These are phyloP conservation scores for Muscidifurax raptorellus DNA, from an alignment of 1,140 invertebrate species.

Conservation along the genomic window DNA sequence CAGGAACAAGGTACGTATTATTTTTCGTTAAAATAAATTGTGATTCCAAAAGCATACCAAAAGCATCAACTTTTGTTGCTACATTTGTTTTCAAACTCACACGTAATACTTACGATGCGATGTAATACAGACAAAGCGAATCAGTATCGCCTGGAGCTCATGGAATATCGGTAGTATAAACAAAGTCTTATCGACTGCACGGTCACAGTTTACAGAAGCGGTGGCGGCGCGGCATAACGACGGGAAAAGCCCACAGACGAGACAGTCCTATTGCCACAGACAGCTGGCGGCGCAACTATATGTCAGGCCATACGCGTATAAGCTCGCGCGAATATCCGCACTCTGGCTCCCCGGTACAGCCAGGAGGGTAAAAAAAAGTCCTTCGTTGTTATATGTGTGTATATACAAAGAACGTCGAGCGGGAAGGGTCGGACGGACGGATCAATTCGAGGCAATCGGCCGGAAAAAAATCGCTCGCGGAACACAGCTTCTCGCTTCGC, in stretches of 20 bases:
- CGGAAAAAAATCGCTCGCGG: slow-evolving; percentile 29
- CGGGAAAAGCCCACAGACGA: neutral
- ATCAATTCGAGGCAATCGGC: slow-evolving; percentile 30
- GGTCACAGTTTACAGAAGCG: too few species aligned
- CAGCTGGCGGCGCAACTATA: neutral
- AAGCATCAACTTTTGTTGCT: too few species aligned
- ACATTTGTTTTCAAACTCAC: too few species aligned
- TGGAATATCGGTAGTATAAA: too few species aligned
- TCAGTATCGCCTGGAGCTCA: too few species aligned
- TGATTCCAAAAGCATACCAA: too few species aligned
- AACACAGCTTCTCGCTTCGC: slow-evolving; percentile 39
- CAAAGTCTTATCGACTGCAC: too few species aligned
- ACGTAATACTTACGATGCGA: too few species aligned
- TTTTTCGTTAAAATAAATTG: too few species aligned
- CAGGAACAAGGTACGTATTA: too few species aligned
- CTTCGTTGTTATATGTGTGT: neutral
- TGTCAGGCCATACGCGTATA: neutral
- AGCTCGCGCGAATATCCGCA: neutral
- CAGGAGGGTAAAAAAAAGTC: neutral
- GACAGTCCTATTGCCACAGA: neutral
- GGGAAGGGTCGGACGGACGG: neutral
- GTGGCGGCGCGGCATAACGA: neutral
- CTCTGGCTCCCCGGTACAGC: neutral
- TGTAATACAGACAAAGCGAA: too few species aligned
- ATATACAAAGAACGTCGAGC: neutral